A percentile compares a stretch with the other conserved stretches of the same genome.
phyloP scores from a whole-genome alignment of 2,113 vertebrate genomes.

The Plectropomus leopardus region DNA sequence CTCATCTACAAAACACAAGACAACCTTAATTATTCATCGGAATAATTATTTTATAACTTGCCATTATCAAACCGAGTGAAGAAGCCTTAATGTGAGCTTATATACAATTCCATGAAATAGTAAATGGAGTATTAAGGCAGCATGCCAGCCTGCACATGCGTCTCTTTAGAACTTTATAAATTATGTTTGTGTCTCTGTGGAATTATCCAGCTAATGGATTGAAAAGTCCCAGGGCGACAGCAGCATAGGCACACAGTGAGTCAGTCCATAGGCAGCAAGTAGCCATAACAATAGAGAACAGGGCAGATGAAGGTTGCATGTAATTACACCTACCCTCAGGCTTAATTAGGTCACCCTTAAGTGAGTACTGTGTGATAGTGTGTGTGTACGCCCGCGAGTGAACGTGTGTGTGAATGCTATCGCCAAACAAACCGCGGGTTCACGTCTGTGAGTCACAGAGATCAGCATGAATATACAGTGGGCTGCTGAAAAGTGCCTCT shows the following conservation, averaged over 20 bases:
- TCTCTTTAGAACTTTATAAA: conserved; percentile 35
- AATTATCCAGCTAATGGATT: conserved; percentile 49
- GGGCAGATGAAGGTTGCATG: conserved; percentile 78
- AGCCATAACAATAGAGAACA: conserved; percentile 71
- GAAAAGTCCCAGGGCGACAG: conserved; percentile 49
- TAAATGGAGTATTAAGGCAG: conserved; percentile 37
- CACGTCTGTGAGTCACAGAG: conserved; percentile 44
- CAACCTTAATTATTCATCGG: conserved; percentile 41
- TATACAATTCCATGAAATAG: conserved; percentile 24
- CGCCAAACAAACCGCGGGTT: conserved; percentile 50
- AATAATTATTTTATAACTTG: conserved; percentile 45
- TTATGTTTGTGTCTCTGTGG: conserved; percentile 43
- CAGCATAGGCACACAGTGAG: conserved; percentile 32
- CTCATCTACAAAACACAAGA: conserved; percentile 36
- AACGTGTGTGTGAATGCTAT: conserved; percentile 37
- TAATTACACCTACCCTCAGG: conserved; percentile 78
- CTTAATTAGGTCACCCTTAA: conserved; percentile 80
- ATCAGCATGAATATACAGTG: conserved; percentile 50
- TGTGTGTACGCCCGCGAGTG: conserved; percentile 11
- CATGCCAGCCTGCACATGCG: conserved; percentile 13
- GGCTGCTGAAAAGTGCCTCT: conserved; percentile 35
- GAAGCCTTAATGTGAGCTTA: conserved; percentile 28
- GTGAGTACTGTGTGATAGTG: conserved; percentile 64
- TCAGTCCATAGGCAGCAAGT: conserved; percentile 62
- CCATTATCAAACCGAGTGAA: conserved; percentile 44